phyloP scores from a whole-genome alignment of 2,888 invertebrate genomes.

The Synergus itoensis region DNA sequence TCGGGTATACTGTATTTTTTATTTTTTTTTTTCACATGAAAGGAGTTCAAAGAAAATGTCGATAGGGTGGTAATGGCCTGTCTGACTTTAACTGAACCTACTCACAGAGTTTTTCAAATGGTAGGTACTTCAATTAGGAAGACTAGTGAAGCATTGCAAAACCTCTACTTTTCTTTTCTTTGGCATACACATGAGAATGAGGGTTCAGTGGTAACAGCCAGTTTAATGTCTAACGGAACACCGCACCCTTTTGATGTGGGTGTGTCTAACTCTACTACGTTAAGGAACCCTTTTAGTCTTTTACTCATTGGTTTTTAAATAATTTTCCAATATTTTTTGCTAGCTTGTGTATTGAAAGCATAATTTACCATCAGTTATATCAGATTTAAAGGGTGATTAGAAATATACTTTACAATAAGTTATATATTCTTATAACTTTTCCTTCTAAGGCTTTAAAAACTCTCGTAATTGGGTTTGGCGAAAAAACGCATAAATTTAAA shows the following conservation, averaged over 20 bases:
- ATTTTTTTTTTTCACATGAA: conserved; percentile 25
- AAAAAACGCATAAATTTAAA: too few species aligned
- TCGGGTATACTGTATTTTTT: not conserved
- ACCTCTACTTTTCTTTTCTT: not conserved
- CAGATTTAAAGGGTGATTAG: too few species aligned
- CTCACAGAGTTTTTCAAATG: conserved; percentile 11
- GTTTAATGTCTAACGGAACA: not conserved
- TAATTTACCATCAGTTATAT: not conserved
- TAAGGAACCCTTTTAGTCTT: not conserved
- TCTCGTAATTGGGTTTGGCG: too few species aligned
- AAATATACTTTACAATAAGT: too few species aligned
- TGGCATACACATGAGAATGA: not conserved
- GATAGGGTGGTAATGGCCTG: conserved; percentile 25
- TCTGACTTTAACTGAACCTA: conserved; percentile 22
- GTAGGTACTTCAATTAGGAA: conserved; percentile 15
- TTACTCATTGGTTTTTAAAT: not conserved
- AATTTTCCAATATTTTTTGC: not conserved
- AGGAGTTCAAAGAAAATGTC: conserved; percentile 7
- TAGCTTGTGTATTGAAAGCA: not conserved
- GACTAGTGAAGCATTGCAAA: not conserved
- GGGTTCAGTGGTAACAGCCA: not conserved
- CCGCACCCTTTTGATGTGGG: not conserved
- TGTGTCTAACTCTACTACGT: not conserved
- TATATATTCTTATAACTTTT: too few species aligned
- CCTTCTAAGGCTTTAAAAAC: too few species aligned